Conservation (phyloP, 2,797 vertebrate genomes). For the Arctocebus calabarensis region DNA sequence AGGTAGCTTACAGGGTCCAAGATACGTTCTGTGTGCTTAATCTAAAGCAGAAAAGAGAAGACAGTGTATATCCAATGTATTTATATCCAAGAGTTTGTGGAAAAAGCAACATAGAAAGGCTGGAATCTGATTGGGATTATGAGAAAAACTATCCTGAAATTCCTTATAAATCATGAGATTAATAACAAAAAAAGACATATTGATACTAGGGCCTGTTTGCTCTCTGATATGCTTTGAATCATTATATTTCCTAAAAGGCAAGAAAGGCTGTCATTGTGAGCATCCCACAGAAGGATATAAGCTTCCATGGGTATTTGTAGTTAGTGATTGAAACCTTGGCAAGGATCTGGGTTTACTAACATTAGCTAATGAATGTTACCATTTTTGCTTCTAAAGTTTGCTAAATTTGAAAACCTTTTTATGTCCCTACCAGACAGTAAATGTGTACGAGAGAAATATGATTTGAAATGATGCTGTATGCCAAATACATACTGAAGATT, state of each 20-base stretch:
- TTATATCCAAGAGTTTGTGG: not conserved
- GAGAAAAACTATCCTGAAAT: not conserved
- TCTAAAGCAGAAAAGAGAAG: slow-evolving; percentile 21
- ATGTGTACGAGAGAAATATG: slow-evolving; percentile 24
- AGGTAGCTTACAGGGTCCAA: not conserved
- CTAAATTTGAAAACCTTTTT: slow-evolving; percentile 34
- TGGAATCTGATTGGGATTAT: not conserved
- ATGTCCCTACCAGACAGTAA: slow-evolving; percentile 9
- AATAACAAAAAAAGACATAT: not conserved
- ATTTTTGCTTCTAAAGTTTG: slow-evolving; percentile 42
- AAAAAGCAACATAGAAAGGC: not conserved
- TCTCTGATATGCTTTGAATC: not conserved
- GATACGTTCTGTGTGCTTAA: not conserved
- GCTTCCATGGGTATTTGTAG: not conserved
- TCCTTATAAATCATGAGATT: not conserved
- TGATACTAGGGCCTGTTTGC: not conserved
- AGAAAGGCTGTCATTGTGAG: not conserved
- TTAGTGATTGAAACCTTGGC: slow-evolving; percentile 23
- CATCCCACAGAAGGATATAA: not conserved
- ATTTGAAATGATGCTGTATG: slow-evolving; percentile 28
- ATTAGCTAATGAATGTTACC: slow-evolving; percentile 31
- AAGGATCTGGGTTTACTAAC: slow-evolving; percentile 27
- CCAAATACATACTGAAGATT: slow-evolving; percentile 15
- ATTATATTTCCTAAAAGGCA: not conserved
- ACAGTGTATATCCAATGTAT: not conserved